Conservation (phyloP, 2,113 vertebrate species). For the Pelusios castaneus region DNA sequence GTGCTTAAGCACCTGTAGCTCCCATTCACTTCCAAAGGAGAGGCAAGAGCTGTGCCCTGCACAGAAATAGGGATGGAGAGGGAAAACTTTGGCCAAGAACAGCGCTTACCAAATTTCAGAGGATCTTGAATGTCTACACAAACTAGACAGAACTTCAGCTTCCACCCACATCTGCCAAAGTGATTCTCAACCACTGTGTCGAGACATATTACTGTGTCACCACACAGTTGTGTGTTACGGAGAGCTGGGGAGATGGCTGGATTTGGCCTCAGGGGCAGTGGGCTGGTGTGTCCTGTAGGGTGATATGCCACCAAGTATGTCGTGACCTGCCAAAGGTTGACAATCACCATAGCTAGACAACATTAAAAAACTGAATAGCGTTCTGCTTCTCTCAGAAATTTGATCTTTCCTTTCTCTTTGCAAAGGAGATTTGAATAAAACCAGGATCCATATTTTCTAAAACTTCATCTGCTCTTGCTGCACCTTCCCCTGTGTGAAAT, state of each 20-base stretch:
- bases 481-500: not conserved
- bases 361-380: accelerated
- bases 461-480: accelerated
- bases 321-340: no score
- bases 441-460: not conserved
- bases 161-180: not conserved
- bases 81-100: constrained; percentile 9
- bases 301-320: no score
- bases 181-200: no score
- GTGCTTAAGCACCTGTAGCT: not conserved
- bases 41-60: not conserved
- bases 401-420: not conserved
- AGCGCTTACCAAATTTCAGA: not conserved
- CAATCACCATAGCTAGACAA: no score
- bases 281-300: no score
- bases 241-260: no score
- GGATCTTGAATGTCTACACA: not conserved
- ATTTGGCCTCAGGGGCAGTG: no score
- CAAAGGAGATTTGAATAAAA: not conserved
- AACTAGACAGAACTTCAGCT: not conserved
- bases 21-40: not conserved
- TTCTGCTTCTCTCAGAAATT: not conserved
- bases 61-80: accelerated
- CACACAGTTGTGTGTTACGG: no score
- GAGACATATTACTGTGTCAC: no score